A percentile compares a stretch with the other conserved stretches of the same genome.
Evolutionary conservation across 1,140 invertebrate genomes (phyloP).

Genomic region (Leptinotarsa lineolata): DNA sequence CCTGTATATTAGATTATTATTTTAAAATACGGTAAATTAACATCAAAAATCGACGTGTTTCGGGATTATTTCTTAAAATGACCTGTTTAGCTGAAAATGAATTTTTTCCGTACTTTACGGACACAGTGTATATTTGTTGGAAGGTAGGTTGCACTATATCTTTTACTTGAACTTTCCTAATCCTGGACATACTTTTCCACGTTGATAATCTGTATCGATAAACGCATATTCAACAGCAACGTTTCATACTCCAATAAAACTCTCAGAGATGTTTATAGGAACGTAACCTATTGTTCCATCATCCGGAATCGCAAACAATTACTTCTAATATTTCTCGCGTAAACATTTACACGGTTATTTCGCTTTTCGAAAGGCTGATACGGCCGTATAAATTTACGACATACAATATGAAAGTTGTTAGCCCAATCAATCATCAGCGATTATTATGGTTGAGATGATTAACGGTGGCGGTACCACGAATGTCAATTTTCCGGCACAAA

Average conservation of each 20-base stretch:
- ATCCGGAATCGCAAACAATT: not conserved
- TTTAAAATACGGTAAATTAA: no score
- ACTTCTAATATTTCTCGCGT: not conserved
- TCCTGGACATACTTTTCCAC: no score
- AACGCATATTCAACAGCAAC: no score
- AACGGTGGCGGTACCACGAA: not conserved
- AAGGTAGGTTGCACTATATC: no score
- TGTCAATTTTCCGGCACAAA: not conserved
- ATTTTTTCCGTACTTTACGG: no score
- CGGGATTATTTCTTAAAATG: no score
- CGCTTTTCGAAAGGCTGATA: not conserved
- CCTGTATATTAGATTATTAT: no score
- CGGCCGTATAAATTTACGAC: not conserved
- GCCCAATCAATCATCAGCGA: not conserved
- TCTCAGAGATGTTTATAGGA: not conserved
- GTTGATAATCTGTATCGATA: no score
- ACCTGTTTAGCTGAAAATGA: no score
- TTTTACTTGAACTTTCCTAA: no score
- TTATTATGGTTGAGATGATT: slow-evolving; percentile 1
- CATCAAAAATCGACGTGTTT: no score
- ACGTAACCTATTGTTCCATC: not conserved
- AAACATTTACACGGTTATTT: not conserved
- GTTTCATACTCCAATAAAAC: not conserved
- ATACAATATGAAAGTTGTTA: not conserved
- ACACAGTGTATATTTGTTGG: no score